Evolutionary conservation across 1,140 invertebrate species (phyloP).

Genomic region (Trachelipus rathkii): DNA sequence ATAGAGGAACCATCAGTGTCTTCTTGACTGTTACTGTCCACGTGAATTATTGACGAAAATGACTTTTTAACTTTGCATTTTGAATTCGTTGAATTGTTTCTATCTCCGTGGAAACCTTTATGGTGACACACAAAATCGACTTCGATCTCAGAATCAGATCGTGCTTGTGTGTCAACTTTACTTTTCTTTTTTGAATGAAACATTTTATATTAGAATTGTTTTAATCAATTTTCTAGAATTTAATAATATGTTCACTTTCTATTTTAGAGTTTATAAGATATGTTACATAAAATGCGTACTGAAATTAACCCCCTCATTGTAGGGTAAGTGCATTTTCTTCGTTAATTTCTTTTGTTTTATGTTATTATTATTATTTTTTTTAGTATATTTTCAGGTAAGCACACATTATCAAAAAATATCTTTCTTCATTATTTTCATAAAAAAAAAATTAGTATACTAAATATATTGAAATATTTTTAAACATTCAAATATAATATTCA

Average conservation of each 20-base stretch:
- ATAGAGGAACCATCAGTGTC: background rate
- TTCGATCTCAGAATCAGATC: background rate
- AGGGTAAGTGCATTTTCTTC: no score
- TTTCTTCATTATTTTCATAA: no score
- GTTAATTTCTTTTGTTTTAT: no score
- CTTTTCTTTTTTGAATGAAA: background rate
- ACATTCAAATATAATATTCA: no score
- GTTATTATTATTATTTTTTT: no score
- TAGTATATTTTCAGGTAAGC: no score
- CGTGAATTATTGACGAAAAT: background rate
- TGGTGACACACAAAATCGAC: background rate
- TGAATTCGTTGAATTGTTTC: background rate
- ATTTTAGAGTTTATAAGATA: background rate
- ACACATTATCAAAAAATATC: no score
- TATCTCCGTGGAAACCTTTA: background rate
- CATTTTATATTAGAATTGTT: background rate
- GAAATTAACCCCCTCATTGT: no score
- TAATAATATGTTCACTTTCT: background rate
- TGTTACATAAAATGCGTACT: no score
- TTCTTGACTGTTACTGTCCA: background rate
- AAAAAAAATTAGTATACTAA: no score
- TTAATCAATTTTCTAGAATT: background rate
- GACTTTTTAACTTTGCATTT: background rate
- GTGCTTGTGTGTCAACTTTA: background rate
- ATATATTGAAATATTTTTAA: no score